Percentiles rank a stretch among this genome's conserved stretches.
Evolutionary conservation across 2,113 vertebrate species (phyloP).

Genomic region (Syngnathoides biaculeatus): DNA sequence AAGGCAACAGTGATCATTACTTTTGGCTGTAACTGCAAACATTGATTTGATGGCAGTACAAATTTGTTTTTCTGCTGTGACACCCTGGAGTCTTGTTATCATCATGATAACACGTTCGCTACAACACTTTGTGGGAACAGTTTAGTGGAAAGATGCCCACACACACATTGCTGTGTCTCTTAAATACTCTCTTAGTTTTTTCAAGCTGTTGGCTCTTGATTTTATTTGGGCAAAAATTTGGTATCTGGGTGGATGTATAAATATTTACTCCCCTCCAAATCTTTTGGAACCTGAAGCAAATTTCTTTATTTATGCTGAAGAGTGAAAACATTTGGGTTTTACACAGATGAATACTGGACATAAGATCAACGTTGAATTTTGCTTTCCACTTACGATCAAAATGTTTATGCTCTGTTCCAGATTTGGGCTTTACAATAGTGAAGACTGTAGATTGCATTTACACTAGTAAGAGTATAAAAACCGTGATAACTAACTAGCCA

Average conservation of each 20-base stretch:
- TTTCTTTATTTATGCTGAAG: not conserved
- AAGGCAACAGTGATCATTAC: slow-evolving; percentile 5
- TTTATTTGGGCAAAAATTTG: not conserved
- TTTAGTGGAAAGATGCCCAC: not conserved
- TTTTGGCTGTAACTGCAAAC: not conserved
- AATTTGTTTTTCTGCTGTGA: slow-evolving; percentile 1
- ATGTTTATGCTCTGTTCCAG: too few relatives aligned
- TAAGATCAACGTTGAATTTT: too few relatives aligned
- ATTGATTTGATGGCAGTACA: not conserved
- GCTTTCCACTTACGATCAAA: too few relatives aligned
- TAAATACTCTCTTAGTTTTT: not conserved
- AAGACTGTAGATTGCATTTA: too few relatives aligned
- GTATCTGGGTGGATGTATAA: not conserved
- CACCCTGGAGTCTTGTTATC: slow-evolving; percentile 6
- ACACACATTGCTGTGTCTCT: not conserved
- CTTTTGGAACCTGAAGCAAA: not conserved
- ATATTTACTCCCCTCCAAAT: not conserved
- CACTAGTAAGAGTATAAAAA: too few relatives aligned
- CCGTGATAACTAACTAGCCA: too few relatives aligned
- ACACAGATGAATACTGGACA: not conserved
- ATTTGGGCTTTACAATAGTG: too few relatives aligned
- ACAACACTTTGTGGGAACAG: not conserved
- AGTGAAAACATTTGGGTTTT: not conserved
- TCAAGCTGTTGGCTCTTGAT: not conserved
- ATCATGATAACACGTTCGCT: slow-evolving; percentile 4